Evolutionary conservation across 2,113 vertebrate species (phyloP).

Genomic region (Ophthalmolycus amberensis): DNA sequence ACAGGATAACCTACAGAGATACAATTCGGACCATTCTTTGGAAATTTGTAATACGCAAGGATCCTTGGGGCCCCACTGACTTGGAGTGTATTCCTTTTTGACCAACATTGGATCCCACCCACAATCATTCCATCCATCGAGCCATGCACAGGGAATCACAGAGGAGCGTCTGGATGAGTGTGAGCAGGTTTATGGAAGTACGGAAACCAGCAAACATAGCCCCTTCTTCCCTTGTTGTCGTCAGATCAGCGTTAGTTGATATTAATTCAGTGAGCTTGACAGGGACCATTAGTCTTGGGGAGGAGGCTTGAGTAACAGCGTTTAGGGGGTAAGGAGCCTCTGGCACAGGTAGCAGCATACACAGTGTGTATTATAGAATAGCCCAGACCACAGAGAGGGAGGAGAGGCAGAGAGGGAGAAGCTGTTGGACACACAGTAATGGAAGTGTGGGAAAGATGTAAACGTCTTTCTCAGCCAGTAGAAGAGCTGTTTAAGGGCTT

Average conservation of each 20-base stretch:
- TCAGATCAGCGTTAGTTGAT: slow-evolving; percentile 68
- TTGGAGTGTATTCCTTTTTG: background rate
- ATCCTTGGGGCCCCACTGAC: background rate
- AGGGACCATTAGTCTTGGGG: slow-evolving; percentile 74
- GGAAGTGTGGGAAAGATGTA: slow-evolving; percentile 52
- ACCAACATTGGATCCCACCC: background rate
- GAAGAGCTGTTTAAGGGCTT: background rate
- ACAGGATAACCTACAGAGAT: slow-evolving; percentile 16
- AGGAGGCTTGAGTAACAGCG: slow-evolving; percentile 66
- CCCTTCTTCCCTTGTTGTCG: slow-evolving; percentile 50
- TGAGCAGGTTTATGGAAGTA: slow-evolving; percentile 25
- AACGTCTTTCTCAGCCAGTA: slow-evolving; percentile 32
- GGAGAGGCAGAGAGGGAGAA: slow-evolving; percentile 19
- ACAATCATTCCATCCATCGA: background rate
- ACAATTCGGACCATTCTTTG: background rate
- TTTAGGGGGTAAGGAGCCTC: slow-evolving; percentile 50
- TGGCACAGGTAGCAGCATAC: slow-evolving; percentile 31
- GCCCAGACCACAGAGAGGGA: slow-evolving; percentile 13
- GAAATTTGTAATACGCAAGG: background rate
- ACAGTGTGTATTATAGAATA: slow-evolving; percentile 45
- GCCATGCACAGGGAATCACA: slow-evolving; percentile 61
- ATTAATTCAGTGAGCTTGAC: slow-evolving; percentile 74
- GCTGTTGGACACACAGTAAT: slow-evolving; percentile 32
- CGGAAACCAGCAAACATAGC: slow-evolving; percentile 53
- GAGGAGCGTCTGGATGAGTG: slow-evolving; percentile 35